Evolutionary conservation across 2,113 vertebrate species (phyloP).

Genomic region (Coptodon rendalli): DNA sequence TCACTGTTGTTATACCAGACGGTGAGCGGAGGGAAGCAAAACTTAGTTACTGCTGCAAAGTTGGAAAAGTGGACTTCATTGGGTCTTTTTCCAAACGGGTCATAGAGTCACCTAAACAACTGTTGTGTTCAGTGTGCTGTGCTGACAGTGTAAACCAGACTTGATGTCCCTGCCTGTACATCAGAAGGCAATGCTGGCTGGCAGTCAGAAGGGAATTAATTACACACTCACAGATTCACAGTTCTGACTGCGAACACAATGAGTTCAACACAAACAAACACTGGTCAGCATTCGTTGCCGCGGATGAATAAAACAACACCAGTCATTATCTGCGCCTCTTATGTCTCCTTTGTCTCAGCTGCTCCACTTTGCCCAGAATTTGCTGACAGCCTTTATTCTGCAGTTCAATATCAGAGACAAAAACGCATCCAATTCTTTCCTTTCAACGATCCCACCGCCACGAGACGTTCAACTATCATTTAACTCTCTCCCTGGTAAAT

Average conservation of each 20-base stretch:
- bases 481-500: slow-evolving; percentile 19
- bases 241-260: slow-evolving; percentile 49
- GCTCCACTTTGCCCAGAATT: slow-evolving; percentile 44
- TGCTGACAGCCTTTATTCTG: slow-evolving; percentile 50
- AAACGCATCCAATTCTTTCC: background rate
- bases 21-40: background rate
- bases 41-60: background rate
- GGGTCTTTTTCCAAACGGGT: background rate
- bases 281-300: slow-evolving; percentile 54
- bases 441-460: background rate
- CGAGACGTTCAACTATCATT: slow-evolving; percentile 1
- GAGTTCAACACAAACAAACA: slow-evolving; percentile 51
- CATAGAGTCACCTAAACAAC: background rate
- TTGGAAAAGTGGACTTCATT: background rate
- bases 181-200: background rate
- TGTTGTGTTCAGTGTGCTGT: background rate
- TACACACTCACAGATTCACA: slow-evolving; percentile 43
- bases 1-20: background rate
- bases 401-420: slow-evolving; percentile 8
- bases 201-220: slow-evolving; percentile 52
- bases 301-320: slow-evolving; percentile 56
- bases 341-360: slow-evolving; percentile 43
- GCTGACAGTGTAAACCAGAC: background rate
- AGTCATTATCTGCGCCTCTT: slow-evolving; percentile 42
- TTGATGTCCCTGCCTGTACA: background rate